phyloP scores from a whole-genome alignment of 2,797 vertebrate species.

The Pseudochaenichthys georgianus region DNA sequence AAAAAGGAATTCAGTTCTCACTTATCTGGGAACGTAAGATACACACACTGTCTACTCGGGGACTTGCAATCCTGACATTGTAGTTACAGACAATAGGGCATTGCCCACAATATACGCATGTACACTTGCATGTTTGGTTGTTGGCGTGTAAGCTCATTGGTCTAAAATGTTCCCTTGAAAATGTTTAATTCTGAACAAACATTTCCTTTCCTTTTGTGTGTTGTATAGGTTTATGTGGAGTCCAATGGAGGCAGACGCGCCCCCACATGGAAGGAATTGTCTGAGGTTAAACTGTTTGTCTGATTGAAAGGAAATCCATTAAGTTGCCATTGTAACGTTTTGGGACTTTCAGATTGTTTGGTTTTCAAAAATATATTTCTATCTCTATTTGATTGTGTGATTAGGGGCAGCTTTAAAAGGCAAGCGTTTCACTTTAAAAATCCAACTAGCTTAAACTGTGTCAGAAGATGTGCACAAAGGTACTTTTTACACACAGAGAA shows the following conservation, averaged over 20 bases:
- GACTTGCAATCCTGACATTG: conserved; percentile 60
- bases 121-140: conserved; percentile 3
- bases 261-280: too few relatives aligned
- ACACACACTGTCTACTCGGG: conserved; percentile 39
- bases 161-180: not conserved
- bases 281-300: not conserved
- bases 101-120: not conserved
- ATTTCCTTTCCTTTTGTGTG: too few relatives aligned
- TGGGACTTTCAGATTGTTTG: not conserved
- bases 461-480: not conserved
- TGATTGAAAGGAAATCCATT: not conserved
- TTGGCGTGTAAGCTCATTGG: conserved; percentile 9
- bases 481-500: not conserved
- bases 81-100: conserved; percentile 34
- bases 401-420: not conserved
- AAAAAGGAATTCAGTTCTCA: conserved; percentile 5
- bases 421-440: not conserved
- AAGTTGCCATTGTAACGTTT: not conserved
- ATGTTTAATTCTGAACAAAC: too few relatives aligned
- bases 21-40: conserved; percentile 61
- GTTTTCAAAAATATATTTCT: not conserved
- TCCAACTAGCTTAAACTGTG: too few relatives aligned
- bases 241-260: too few relatives aligned
- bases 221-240: too few relatives aligned
- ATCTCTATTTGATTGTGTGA: not conserved